Percentiles rank a stretch among this genome's conserved stretches.
These are phyloP conservation scores for Intellagama lesueurii DNA, from an alignment of 2,797 vertebrate species.

Conservation along the genomic window DNA sequence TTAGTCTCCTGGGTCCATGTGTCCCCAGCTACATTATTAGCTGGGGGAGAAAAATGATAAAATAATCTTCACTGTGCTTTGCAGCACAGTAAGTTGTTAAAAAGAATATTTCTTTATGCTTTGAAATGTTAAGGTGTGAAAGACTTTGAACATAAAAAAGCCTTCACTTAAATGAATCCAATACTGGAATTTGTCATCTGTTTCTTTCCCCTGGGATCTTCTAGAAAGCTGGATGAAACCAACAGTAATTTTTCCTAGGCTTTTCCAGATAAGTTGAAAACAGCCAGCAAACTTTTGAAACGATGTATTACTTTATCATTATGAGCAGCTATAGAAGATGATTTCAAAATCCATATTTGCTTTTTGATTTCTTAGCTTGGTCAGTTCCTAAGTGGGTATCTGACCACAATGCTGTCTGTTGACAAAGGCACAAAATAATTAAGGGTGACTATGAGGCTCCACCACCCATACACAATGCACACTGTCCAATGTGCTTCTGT, in stretches of 20 bases:
- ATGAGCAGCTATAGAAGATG: background rate
- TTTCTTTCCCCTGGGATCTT: background rate
- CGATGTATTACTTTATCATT: background rate
- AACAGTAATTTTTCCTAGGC: no score
- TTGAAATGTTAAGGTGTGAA: background rate
- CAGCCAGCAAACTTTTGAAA: background rate
- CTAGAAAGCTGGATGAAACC: no score
- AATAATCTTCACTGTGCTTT: conserved; percentile 21
- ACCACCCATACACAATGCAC: background rate
- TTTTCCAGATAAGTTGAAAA: background rate
- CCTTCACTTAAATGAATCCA: background rate
- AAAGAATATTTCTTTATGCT: background rate
- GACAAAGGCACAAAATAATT: background rate
- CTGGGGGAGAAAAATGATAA: background rate
- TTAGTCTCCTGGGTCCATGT: background rate
- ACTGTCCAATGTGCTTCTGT: background rate
- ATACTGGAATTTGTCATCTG: background rate
- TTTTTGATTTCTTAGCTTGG: background rate
- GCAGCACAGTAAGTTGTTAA: background rate
- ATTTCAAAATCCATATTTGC: background rate
- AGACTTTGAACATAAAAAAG: conserved; percentile 11
- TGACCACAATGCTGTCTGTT: background rate
- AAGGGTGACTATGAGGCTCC: no score
- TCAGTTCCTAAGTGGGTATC: background rate
- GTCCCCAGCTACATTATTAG: background rate